Base-by-base conservation (phyloP, 2,113 vertebrate genomes). In the Chaenocephalus aceratus region DNA sequence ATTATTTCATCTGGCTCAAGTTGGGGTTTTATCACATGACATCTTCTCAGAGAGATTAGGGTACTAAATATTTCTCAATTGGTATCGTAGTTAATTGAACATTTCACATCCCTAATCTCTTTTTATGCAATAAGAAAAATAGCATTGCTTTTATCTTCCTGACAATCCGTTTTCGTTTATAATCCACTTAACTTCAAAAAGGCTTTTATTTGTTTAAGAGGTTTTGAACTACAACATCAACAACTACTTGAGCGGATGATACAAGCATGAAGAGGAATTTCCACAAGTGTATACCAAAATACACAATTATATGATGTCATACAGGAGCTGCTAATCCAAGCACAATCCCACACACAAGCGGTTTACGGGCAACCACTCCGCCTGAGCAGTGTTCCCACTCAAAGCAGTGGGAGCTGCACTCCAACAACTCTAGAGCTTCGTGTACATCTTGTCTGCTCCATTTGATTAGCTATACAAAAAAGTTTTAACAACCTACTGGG, bases 391-490 rank as follows among this genome's bases (percentile, higher is more conserved):
- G 21, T 60, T 88, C 86, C 90, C 79, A 90, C 89, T 88, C 83
- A 75, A 26, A 77, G 26, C 54, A 88, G 88, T 89, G 84, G 88
- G 83, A 75, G 64, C 62, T n/a, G 7, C 74, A 86, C 63, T 75
- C 61, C 18, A 62, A 60, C 45, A 1, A 49, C 48, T 51, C 69
- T 23, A 16, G 71, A 30, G 46, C 57, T 75, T 10, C 1, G 18
- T 74, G 85, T 88, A 88, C 88, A 92, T 91, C 86, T 77, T 70
- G 41, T 87, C 64, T 57, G 70, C 82, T 77, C 75, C 71, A 52
- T 83, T 85, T 75, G 67, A 80, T 77, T 26, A 11, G 52, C 13
- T 1, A 21, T 34, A 45, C 21, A 12, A 4, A 16, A 4, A 36
- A 15, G 52, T 10, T 77, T 26, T 34, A 58, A n/a, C 59, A 1